phyloP scores from a whole-genome alignment of 2,888 invertebrate species.

The Actias luna region DNA sequence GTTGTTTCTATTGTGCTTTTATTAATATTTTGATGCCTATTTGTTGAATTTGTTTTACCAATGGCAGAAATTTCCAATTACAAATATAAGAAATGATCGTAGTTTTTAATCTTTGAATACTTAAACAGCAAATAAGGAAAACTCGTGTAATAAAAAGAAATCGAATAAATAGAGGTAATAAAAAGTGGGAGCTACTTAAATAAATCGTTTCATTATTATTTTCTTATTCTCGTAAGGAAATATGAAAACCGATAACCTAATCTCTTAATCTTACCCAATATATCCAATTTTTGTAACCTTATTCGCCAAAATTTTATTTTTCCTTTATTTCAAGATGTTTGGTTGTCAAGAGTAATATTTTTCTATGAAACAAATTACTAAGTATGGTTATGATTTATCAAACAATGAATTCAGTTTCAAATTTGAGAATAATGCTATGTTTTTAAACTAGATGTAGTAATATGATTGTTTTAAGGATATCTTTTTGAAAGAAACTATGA shows the following conservation, averaged over 20 bases:
- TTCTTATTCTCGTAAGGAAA: constrained; percentile 4
- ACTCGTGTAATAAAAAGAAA: neutral
- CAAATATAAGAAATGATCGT: too few relatives aligned
- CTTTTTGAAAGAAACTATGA: too few relatives aligned
- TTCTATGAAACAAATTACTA: neutral
- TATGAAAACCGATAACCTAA: constrained; percentile 30
- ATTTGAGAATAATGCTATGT: too few relatives aligned
- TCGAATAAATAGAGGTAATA: neutral
- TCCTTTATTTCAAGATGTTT: neutral
- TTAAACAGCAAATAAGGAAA: neutral
- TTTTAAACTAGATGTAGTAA: too few relatives aligned
- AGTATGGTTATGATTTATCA: neutral
- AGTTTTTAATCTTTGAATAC: too few relatives aligned
- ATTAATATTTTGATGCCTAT: too few relatives aligned
- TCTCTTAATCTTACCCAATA: constrained; percentile 29
- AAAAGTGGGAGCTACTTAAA: neutral
- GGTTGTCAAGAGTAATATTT: neutral
- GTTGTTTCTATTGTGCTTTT: too few relatives aligned
- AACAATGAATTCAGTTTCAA: too few relatives aligned
- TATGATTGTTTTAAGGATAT: too few relatives aligned
- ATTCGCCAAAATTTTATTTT: constrained; percentile 18
- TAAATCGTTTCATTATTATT: neutral
- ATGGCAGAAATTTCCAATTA: too few relatives aligned
- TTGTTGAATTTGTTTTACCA: too few relatives aligned
- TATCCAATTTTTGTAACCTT: constrained; percentile 29